These are phyloP conservation scores for Polia nebulosa DNA, from an alignment of 2,888 invertebrate genomes.

Conservation along the genomic window DNA sequence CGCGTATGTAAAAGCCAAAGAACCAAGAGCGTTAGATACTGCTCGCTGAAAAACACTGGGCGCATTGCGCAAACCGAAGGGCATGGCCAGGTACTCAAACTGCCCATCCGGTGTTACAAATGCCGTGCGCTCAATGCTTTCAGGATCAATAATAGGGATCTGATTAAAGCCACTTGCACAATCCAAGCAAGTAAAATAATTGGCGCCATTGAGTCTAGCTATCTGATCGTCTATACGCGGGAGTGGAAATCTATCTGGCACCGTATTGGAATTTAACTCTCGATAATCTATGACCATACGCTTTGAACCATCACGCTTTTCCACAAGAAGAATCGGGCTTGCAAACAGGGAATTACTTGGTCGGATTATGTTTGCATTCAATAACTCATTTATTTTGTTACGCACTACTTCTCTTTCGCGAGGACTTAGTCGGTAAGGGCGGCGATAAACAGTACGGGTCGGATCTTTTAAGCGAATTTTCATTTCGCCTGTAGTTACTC, in stretches of 20 bases:
- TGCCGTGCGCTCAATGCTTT: background rate
- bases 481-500: background rate
- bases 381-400: background rate
- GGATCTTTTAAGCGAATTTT: slow-evolving; percentile 4
- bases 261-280: slow-evolving; percentile 7
- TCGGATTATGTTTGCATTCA: background rate
- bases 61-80: background rate
- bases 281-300: background rate
- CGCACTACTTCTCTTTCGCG: background rate
- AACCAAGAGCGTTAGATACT: background rate
- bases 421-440: background rate
- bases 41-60: slow-evolving; percentile 1
- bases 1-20: background rate
- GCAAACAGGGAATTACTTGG: background rate
- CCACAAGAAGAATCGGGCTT: background rate
- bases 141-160: background rate
- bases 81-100: background rate
- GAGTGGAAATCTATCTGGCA: slow-evolving; percentile 10
- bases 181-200: background rate
- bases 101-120: no score
- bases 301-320: slow-evolving; percentile 1
- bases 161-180: background rate
- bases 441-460: slow-evolving; percentile 10
- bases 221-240: slow-evolving; percentile 11
- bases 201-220: background rate